These are phyloP conservation scores for Sinocyclocheilus grahami DNA, from an alignment of 2,113 vertebrate genomes.

Conservation along the genomic window DNA sequence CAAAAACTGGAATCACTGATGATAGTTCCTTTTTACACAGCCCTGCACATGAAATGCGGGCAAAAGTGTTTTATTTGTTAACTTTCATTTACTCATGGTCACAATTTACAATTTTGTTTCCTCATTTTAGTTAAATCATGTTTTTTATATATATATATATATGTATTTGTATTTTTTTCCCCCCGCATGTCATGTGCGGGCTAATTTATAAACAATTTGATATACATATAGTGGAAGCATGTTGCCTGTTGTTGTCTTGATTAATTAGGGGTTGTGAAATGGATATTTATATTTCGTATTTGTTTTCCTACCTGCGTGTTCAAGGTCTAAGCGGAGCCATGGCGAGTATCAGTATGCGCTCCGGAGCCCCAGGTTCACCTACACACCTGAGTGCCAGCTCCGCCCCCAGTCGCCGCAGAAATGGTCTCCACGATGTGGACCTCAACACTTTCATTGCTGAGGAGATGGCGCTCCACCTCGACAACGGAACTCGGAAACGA, in stretches of 20 bases:
- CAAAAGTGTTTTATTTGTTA: too few relatives aligned
- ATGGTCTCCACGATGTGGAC: slow-evolving; percentile 98
- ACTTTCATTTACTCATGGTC: too few relatives aligned
- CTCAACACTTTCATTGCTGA: slow-evolving; percentile 99
- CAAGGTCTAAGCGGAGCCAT: slow-evolving; percentile 97
- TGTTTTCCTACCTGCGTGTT: slow-evolving; percentile 30
- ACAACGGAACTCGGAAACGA: slow-evolving; percentile 97
- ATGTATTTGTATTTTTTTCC: too few relatives aligned
- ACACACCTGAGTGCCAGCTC: slow-evolving; percentile 92
- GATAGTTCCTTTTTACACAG: too few relatives aligned
- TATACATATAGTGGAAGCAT: background rate
- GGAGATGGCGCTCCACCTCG: slow-evolving; percentile 99
- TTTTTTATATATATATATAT: too few relatives aligned
- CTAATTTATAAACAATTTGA: too few relatives aligned
- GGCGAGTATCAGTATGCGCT: slow-evolving; percentile 98
- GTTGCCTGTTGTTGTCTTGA: background rate
- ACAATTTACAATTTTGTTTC: too few relatives aligned
- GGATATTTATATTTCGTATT: background rate
- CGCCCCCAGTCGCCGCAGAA: slow-evolving; percentile 92
- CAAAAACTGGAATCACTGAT: too few relatives aligned
- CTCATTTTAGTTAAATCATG: too few relatives aligned
- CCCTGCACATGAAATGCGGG: too few relatives aligned
- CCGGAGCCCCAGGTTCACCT: slow-evolving; percentile 95
- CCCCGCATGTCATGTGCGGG: too few relatives aligned
- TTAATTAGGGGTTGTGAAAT: background rate